Evolutionary conservation across 1,140 invertebrate species (phyloP).

Genomic region (Cataglyphis hispanica): DNA sequence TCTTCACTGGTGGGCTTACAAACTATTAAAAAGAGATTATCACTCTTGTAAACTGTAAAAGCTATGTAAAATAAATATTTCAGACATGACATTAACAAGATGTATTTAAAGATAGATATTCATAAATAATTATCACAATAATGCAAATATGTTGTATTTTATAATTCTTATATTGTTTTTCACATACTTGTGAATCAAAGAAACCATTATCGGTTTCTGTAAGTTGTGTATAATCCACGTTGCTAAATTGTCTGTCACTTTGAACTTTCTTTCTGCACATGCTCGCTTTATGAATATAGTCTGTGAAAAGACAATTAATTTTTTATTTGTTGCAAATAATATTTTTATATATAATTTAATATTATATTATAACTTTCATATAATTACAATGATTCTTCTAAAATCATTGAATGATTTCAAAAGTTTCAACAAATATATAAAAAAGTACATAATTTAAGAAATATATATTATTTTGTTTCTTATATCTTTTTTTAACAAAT

Average conservation of each 20-base stretch:
- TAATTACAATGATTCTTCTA: neutral
- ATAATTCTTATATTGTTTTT: neutral
- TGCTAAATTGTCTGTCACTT: slow-evolving; percentile 86
- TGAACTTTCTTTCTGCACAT: slow-evolving; percentile 88
- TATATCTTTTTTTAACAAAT: no score
- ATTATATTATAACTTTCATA: neutral
- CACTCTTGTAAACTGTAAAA: no score
- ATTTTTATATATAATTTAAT: neutral
- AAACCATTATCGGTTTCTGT: slow-evolving; percentile 90
- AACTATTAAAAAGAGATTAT: slow-evolving; percentile 84
- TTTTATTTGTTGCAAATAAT: neutral
- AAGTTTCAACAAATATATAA: no score
- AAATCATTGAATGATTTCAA: no score
- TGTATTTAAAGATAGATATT: neutral
- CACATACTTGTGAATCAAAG: slow-evolving; percentile 90
- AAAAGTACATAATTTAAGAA: no score
- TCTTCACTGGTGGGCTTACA: slow-evolving; percentile 87
- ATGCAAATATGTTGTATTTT: neutral
- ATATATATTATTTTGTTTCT: no score
- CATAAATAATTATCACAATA: neutral
- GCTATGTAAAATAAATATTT: neutral
- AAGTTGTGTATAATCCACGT: slow-evolving; percentile 90
- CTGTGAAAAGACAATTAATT: slow-evolving; percentile 79
- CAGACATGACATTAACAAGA: neutral
- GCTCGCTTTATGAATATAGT: slow-evolving; percentile 86